phyloP scores from a whole-genome alignment of 2,888 invertebrate genomes.

The Thera britannica region DNA sequence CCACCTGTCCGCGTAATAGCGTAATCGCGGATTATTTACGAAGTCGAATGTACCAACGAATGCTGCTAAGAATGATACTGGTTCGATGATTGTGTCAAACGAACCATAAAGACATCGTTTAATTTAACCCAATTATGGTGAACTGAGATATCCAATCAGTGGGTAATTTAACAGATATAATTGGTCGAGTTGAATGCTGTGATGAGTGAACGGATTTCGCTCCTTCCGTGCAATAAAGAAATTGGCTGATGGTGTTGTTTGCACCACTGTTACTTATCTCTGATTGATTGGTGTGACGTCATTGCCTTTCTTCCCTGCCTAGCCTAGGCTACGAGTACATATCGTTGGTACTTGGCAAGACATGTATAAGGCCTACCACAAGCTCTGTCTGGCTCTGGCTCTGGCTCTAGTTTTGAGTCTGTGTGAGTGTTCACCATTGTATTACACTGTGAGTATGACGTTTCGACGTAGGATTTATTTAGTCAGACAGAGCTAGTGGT shows the following conservation, averaged over 20 bases:
- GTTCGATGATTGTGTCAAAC: constrained; percentile 49
- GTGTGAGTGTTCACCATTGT: no score
- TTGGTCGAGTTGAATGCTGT: constrained; percentile 30
- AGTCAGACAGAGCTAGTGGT: no score
- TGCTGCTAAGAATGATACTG: constrained; percentile 38
- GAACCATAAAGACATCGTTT: constrained; percentile 37
- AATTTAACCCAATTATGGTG: constrained; percentile 32
- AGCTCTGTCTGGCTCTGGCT: no score
- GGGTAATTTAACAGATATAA: constrained; percentile 32
- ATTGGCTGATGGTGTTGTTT: constrained; percentile 30
- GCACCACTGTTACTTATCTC: constrained; percentile 16
- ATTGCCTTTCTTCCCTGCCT: neutral
- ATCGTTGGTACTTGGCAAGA: no score
- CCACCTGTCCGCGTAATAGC: constrained; percentile 66
- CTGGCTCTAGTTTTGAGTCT: no score
- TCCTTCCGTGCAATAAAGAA: constrained; percentile 22
- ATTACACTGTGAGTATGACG: no score
- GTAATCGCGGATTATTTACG: constrained; percentile 72
- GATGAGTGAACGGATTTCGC: constrained; percentile 19
- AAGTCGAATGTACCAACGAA: constrained; percentile 50
- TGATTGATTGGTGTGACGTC: constrained; percentile 21
- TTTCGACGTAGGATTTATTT: no score
- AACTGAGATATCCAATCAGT: constrained; percentile 32
- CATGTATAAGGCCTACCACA: no score
- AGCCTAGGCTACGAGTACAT: no score